Evolutionary conservation across 2,888 invertebrate genomes (phyloP), one percentile per base, ranked within the genome.

Genomic region (Drosophila suboccidentalis): DNA sequence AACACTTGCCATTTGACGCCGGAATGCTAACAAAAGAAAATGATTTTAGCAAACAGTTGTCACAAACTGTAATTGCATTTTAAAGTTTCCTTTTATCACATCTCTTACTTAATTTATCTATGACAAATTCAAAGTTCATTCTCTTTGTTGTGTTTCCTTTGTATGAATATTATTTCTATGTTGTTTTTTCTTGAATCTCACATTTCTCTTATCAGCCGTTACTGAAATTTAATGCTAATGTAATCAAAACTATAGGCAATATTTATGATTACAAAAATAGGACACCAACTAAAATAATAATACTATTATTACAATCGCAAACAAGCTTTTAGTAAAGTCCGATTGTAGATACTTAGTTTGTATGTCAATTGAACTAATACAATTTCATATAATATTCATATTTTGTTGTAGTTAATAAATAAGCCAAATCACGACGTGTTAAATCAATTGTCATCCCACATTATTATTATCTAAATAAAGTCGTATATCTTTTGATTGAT

Each of bases 121-220:
- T 43, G 1, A 19, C 36, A 9, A 36, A 64, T 59, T 26, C 44
- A 74, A 77, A 71, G 60, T 77, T 71, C 78, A 49, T 29, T 36
- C n/a, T 47, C 61, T 54, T 57, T 57, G 55, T 55, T 38, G 6
- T 17, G 43, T 26, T 75, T 75, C 65, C 78, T 78, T 65, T 77
- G 65, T 76, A 8, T 51, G 26, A 62, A 39, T 6, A 15, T 8
- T 29, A 34, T 36, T n/a, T 36, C n/a, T 13, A 34, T 13, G 17
- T 26, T 26, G 29, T 13, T 17, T 11, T 8, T 39, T 17, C 13
- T 13, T 15, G 4, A 6, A 9, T 39, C 68, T 67, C 22, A 11
- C 26, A 67, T 34, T 46, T 19, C 38, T 43, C 38, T 43, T 71
- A 65, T 71, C 53, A 44, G 19, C n/a, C 1, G 13, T 36, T 44